Evolutionary conservation across 2,888 invertebrate species (phyloP), one percentile per base, ranked within the genome.

Genomic region (Drosophila neotestacea): DNA sequence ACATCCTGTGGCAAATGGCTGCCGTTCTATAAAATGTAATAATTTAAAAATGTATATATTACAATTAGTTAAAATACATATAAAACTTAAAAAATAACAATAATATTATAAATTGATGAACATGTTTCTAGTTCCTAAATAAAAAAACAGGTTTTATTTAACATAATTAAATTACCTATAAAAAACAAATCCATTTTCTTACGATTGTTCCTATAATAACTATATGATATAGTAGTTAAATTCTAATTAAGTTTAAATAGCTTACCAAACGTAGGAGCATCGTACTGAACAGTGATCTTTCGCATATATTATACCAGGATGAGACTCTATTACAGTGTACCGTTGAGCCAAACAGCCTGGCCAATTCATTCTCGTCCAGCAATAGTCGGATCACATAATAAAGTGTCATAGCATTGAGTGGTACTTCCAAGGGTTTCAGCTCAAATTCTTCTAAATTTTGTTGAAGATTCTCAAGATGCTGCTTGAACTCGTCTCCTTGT

Each of bases 251-350:
- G 32, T 6, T 7, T 32, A 16, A 16, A 16, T 16, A 32, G 9
- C 10, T 41, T 39, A 74, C 74, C 68, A 72, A 4, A 13, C 47
- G 44, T 27, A 13, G 6, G 2, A 2, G 4, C 39, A 92, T 50
- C 6, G 81, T 79, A 6, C 61, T 70, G 9, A 80, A 76, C 0
- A 92, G 66, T 1, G 86, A 77, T 4, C 66, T 38, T 6, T 63
- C 59, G 7, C 69, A 74, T 4, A 91, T 68, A 52, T 83, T 74
- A 59, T 74, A 88, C 84, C 92, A 85, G 27, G 52, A 60, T 3
- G 74, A 54, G 9, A 27, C 6, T 7, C 59, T 64, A 27, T 71
- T 73, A 36, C 74, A 79, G 7, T 74, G 50, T 13, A 77, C 72
- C 27, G 81, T 77, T 6, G 77, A 77, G 7, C 79, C 81, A 50